Evolutionary conservation across 1,140 invertebrate species (phyloP).

Genomic region (Ruditapes philippinarum): DNA sequence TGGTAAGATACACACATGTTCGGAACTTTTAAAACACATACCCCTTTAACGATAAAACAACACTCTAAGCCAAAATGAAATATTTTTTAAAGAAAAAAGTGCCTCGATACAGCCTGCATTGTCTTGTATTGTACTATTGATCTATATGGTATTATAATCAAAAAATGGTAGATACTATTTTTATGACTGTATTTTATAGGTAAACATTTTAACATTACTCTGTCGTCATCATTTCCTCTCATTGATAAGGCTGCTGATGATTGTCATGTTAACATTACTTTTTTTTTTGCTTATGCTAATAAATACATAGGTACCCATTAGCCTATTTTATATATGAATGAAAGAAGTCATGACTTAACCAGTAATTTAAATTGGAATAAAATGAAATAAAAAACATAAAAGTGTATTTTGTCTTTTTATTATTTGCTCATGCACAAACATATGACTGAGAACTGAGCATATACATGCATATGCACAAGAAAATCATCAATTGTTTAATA

Average conservation of each 20-base stretch:
- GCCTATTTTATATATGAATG: conserved; percentile 65
- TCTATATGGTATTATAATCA: conserved; percentile 8
- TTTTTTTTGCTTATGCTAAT: conserved; percentile 62
- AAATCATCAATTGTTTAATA: no score
- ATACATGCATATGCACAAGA: no score
- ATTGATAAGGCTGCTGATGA: conserved; percentile 59
- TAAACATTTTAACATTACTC: background rate
- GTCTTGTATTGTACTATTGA: background rate
- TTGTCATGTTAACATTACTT: conserved; percentile 27
- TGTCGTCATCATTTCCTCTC: background rate
- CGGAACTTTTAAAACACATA: background rate
- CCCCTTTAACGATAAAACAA: background rate
- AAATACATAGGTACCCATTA: conserved; percentile 65
- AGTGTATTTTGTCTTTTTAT: background rate
- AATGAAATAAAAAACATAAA: conserved; percentile 64
- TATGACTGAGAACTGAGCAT: no score
- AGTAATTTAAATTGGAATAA: conserved; percentile 67
- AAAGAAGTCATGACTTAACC: conserved; percentile 70
- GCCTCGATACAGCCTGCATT: conserved; percentile 23
- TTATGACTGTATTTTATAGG: conserved; percentile 41
- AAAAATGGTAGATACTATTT: background rate
- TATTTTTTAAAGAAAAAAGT: background rate
- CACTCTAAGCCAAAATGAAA: background rate
- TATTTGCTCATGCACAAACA: no score
- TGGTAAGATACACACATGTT: background rate